Conservation (phyloP, 1,140 invertebrate genomes). For the Caerostris darwini region DNA sequence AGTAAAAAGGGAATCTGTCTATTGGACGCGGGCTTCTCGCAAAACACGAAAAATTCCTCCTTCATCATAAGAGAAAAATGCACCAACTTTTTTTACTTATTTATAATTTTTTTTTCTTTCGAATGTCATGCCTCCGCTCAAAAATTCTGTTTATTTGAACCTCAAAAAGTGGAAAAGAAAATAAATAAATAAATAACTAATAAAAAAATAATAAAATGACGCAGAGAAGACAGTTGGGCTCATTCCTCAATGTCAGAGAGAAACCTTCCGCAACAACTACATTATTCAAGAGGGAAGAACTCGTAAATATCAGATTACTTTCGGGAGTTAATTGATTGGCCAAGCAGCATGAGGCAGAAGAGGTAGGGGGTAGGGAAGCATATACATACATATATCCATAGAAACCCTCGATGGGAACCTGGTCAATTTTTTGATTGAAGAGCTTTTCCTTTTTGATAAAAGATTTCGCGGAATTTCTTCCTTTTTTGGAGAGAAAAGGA, state of each 20-base stretch:
- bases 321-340: constrained; percentile 63
- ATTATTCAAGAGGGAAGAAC: constrained; percentile 59
- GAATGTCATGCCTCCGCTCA: constrained; percentile 21
- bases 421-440: constrained; percentile 30
- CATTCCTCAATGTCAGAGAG: constrained; percentile 64
- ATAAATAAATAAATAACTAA: neutral
- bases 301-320: constrained; percentile 71
- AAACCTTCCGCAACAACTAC: constrained; percentile 32
- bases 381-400: neutral
- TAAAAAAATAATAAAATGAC: neutral
- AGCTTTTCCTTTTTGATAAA: neutral
- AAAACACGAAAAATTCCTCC: constrained; percentile 41
- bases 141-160: constrained; percentile 70
- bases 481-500: neutral
- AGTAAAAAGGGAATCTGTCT: constrained; percentile 7
- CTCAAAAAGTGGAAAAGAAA: neutral
- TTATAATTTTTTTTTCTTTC: neutral
- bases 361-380: too few species aligned
- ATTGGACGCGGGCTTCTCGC: constrained; percentile 45
- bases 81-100: neutral
- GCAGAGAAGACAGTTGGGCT: constrained; percentile 21
- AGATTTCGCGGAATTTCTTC: neutral
- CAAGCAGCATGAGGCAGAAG: neutral
- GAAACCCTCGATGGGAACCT: neutral
- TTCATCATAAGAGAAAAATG: constrained; percentile 50